Percentiles rank a stretch among this genome's conserved stretches.
These are phyloP conservation scores for Enteromius viviparus DNA, from an alignment of 2,797 vertebrate species.

Conservation along the genomic window DNA sequence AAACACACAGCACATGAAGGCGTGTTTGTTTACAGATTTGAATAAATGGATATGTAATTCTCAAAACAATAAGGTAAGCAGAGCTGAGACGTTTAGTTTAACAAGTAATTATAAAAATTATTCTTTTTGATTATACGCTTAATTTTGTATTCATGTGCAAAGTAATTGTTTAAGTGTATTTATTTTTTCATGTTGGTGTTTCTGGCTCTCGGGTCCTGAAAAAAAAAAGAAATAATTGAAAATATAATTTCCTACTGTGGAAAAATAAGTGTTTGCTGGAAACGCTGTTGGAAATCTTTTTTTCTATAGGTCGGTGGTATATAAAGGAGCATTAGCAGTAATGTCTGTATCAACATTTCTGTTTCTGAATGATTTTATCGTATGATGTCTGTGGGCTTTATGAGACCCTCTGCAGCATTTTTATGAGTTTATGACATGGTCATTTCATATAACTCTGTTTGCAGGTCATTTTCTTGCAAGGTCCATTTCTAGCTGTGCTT, in stretches of 20 bases:
- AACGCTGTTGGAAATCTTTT: background rate
- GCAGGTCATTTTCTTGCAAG: background rate
- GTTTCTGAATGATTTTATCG: background rate
- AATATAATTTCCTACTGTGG: background rate
- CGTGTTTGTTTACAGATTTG: background rate
- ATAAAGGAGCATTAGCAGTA: background rate
- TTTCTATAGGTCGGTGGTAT: background rate
- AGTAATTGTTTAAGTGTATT: background rate
- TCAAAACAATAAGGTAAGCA: background rate
- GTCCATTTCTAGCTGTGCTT: background rate
- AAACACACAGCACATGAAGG: background rate
- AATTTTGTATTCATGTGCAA: background rate
- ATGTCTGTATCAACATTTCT: slow-evolving; percentile 18
- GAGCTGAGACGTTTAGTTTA: background rate
- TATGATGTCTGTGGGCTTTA: slow-evolving; percentile 12
- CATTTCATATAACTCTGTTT: slow-evolving; percentile 2
- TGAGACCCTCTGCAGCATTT: slow-evolving; percentile 11
- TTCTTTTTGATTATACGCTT: background rate
- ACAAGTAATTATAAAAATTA: background rate
- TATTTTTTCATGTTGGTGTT: background rate
- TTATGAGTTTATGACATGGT: background rate
- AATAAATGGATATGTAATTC: slow-evolving; percentile 4
- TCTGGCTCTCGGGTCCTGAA: background rate
- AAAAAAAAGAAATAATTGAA: background rate
- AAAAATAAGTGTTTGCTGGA: background rate